phyloP scores from a whole-genome alignment of 92 coral and sea anemone species.

The Desmophyllum pertusum region DNA sequence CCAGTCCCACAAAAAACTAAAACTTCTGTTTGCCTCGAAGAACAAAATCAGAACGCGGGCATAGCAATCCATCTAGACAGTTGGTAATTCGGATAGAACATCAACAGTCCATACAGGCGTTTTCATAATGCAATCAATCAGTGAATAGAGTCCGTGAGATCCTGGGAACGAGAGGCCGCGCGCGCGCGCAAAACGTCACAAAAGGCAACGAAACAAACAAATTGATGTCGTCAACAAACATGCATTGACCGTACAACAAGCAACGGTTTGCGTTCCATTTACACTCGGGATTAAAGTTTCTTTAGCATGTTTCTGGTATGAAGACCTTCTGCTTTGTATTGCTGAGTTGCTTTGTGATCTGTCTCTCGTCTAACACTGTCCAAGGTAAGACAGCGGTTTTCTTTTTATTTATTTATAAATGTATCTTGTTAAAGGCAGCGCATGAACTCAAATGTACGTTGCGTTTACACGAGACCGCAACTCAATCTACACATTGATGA shows the following conservation, averaged over 20 bases:
- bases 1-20: not conserved
- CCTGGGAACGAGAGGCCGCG: constrained; percentile 16
- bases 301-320: constrained; percentile 8
- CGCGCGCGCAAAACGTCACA: constrained; percentile 32
- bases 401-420: not conserved
- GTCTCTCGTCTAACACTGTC: not conserved
- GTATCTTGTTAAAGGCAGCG: not conserved
- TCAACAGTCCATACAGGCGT: not conserved
- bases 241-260: not conserved
- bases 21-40: not conserved
- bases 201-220: constrained; percentile 26
- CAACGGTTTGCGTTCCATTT: constrained; percentile 2
- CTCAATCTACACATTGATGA: no score
- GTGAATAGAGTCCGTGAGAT: not conserved
- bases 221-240: constrained; percentile 31
- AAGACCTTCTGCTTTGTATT: constrained; percentile 2
- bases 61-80: not conserved
- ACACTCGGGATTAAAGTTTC: not conserved
- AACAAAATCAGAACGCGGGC: no score
- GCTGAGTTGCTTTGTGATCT: not conserved
- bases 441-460: not conserved
- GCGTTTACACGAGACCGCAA: no score
- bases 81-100: not conserved
- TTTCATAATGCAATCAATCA: not conserved
- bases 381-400: not conserved